phyloP scores from a whole-genome alignment of 2,113 vertebrate genomes.

The Siniperca chuatsi region DNA sequence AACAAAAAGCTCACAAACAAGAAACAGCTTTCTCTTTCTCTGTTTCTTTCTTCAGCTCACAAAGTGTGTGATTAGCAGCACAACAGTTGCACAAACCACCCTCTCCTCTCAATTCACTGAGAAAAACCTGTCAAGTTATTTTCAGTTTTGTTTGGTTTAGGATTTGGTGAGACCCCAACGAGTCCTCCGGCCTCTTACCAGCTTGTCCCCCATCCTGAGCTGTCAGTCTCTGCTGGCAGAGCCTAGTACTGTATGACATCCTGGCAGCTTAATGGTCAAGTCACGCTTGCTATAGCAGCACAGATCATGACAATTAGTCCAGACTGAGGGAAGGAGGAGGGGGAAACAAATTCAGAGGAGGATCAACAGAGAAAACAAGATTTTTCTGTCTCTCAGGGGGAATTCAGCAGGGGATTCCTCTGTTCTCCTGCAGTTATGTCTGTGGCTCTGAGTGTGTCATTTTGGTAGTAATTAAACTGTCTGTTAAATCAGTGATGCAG shows the following conservation, averaged over 20 bases:
- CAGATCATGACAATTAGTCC: constrained; percentile 68
- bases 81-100: neutral
- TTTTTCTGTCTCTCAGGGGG: constrained; percentile 9
- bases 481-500: constrained; percentile 48
- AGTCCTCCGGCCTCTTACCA: too few relatives aligned
- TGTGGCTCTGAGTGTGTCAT: constrained; percentile 24
- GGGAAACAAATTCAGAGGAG: constrained; percentile 15
- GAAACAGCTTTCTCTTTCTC: too few relatives aligned
- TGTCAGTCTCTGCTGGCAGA: neutral
- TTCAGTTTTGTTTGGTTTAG: neutral
- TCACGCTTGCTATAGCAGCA: constrained; percentile 48
- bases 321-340: constrained; percentile 21
- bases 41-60: neutral
- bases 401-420: constrained; percentile 35
- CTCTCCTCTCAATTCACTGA: too few relatives aligned
- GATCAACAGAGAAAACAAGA: constrained; percentile 28
- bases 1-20: neutral
- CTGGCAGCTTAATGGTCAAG: constrained; percentile 28
- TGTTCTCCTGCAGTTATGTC: constrained; percentile 45
- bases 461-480: constrained; percentile 66
- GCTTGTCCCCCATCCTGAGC: neutral
- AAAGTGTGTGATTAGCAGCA: neutral
- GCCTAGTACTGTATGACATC: constrained; percentile 10
- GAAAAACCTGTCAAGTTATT: neutral
- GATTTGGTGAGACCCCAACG: neutral